Evolutionary conservation across 2,888 invertebrate species (phyloP).

Genomic region (Drosophila putrida): DNA sequence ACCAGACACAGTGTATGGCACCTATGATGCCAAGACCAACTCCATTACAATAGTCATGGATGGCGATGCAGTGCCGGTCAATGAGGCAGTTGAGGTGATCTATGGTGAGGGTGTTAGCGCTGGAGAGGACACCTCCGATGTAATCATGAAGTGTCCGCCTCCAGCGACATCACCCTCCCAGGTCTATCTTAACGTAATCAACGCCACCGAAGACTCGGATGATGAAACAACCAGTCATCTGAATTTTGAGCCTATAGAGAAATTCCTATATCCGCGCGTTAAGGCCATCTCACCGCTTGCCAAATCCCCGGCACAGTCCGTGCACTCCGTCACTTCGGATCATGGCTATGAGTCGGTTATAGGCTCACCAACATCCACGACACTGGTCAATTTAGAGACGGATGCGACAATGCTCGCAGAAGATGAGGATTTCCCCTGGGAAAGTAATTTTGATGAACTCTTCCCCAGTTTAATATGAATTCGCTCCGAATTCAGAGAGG

Average conservation of each 20-base stretch:
- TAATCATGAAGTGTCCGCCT: slow-evolving; percentile 74
- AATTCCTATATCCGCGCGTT: slow-evolving; percentile 77
- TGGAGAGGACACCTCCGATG: slow-evolving; percentile 65
- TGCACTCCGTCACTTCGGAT: slow-evolving; percentile 86
- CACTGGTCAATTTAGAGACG: slow-evolving; percentile 64
- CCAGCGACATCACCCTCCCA: slow-evolving; percentile 81
- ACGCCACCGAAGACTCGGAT: slow-evolving; percentile 73
- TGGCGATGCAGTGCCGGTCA: slow-evolving; percentile 86
- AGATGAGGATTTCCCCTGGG: slow-evolving; percentile 88
- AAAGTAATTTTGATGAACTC: slow-evolving; percentile 91
- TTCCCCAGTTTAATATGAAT: slow-evolving; percentile 90
- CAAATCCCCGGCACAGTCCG: slow-evolving; percentile 79
- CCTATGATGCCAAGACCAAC: slow-evolving; percentile 90
- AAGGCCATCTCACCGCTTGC: slow-evolving; percentile 80
- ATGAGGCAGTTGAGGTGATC: slow-evolving; percentile 85
- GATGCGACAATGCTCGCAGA: slow-evolving; percentile 40
- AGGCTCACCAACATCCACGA: slow-evolving; percentile 86
- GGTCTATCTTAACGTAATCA: slow-evolving; percentile 76
- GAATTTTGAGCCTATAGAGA: slow-evolving; percentile 81
- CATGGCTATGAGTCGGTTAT: slow-evolving; percentile 89
- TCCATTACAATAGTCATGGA: slow-evolving; percentile 90
- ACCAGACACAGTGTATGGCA: slow-evolving; percentile 89
- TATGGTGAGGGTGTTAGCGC: slow-evolving; percentile 85
- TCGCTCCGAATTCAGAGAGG: slow-evolving; percentile 12
- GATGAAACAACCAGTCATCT: slow-evolving; percentile 65